Percentiles rank a stretch among this genome's conserved stretches.
Evolutionary conservation across 2,888 invertebrate species (phyloP).

Genomic region (Cryptops parisi): DNA sequence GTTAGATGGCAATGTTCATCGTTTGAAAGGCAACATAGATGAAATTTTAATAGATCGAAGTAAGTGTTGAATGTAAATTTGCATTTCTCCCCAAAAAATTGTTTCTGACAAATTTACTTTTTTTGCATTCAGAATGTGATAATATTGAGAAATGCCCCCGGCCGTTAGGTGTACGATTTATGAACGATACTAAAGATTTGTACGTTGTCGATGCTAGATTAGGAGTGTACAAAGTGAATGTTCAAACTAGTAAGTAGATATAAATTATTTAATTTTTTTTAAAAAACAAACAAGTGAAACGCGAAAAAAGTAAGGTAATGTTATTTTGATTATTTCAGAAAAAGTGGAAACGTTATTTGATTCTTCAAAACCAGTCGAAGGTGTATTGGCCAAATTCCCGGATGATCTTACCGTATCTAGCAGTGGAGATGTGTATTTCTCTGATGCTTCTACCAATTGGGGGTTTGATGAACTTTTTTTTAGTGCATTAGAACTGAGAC

Average conservation of each 20-base stretch:
- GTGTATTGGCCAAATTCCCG: background rate
- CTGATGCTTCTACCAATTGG: background rate
- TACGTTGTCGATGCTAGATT: background rate
- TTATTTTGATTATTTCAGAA: too few relatives aligned
- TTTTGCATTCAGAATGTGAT: background rate
- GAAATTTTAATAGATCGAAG: background rate
- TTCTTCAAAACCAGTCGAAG: background rate
- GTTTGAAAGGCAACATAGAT: background rate
- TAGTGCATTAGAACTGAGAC: background rate
- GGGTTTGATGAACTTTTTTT: background rate
- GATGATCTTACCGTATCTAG: background rate
- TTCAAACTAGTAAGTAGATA: background rate
- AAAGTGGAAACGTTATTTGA: background rate
- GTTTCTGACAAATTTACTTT: too few relatives aligned
- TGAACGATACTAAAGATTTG: background rate
- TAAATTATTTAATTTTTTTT: too few relatives aligned
- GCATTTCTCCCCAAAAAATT: too few relatives aligned
- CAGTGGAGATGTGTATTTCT: conserved; percentile 4
- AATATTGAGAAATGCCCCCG: background rate
- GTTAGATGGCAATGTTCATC: background rate
- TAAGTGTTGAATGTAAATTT: too few relatives aligned
- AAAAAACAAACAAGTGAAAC: too few relatives aligned
- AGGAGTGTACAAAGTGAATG: conserved; percentile 2
- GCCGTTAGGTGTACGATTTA: background rate
- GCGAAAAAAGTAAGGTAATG: too few relatives aligned